Base-by-base conservation (phyloP, 2,113 vertebrate species). In the Chaenocephalus aceratus region DNA sequence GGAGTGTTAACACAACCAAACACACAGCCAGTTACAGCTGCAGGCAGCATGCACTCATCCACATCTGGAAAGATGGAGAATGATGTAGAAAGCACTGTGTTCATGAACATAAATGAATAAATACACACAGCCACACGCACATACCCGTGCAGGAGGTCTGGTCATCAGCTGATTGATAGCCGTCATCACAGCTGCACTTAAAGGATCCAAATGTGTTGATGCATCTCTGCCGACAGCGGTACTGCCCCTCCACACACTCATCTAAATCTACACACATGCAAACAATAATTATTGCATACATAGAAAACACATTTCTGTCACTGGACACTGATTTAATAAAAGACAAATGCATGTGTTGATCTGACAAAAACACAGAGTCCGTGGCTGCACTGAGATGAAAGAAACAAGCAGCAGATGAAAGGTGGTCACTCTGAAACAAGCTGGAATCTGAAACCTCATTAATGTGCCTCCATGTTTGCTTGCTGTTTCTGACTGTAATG, bases 171-270 rank as follows among this genome's bases (percentile, higher is more conserved):
- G 80, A 79, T 8, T 86, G 85, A 52, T 88, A 91, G 0, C 93
- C 85, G 1, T 73, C 60, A 30, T 65, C 75, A 78, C 91, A 93
- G 72, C 69, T 71, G 77, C 92, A 92, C 75, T 75, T 85, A 75
- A 83, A 93, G n/a, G 90, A 91, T 63, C 90, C 92, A 48, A 93
- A 89, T 5, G 86, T 94, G 89, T 94, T 94, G 77, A 88, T 70
- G 80, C 92, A 94, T 75, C 54, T 86, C 58, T 94, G 92, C 75
- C 89, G 84, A 83, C 93, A 94, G 23, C 45, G 75, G 12, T 88
- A 88, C 48, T 46, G 46, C 26, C 63, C 69, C 76, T 90, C 90
- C 41, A 60, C 72, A 72, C 92, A 94, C 85, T 93, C 89, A 54
- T 93, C 83, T 48, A 89, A 30, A 89, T 92, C 89, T 93, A 67